phyloP scores from a whole-genome alignment of 1,140 invertebrate species.

The Leptinotarsa undecemlineata region DNA sequence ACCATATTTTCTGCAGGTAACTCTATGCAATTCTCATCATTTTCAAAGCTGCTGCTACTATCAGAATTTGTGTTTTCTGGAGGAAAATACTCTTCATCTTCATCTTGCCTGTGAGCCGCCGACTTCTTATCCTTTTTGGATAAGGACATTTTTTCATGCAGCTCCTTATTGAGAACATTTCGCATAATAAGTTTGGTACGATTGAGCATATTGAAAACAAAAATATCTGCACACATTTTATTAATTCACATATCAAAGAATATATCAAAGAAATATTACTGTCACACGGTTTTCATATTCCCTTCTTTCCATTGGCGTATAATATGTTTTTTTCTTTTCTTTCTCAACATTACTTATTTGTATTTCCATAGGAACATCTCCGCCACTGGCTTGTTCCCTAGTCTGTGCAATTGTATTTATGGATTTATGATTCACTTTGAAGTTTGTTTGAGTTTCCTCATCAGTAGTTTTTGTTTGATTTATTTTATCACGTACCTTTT shows the following conservation, averaged over 20 bases:
- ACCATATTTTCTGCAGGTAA: not conserved
- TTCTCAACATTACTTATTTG: too few relatives aligned
- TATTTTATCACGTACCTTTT: too few relatives aligned
- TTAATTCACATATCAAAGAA: not conserved
- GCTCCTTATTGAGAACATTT: not conserved
- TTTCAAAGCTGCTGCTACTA: not conserved
- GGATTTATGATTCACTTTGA: too few relatives aligned
- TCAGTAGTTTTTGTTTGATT: too few relatives aligned
- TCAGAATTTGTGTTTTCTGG: not conserved
- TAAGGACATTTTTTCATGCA: not conserved
- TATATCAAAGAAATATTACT: too few relatives aligned
- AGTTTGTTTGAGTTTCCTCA: too few relatives aligned
- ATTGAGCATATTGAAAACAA: not conserved
- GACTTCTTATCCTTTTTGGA: not conserved
- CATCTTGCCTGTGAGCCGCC: not conserved
- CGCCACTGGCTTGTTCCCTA: too few relatives aligned
- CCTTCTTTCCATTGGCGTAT: too few relatives aligned
- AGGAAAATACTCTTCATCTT: constrained; percentile 1
- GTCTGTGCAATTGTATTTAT: too few relatives aligned
- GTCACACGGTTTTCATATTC: too few relatives aligned
- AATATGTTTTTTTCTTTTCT: too few relatives aligned
- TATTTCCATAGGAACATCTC: too few relatives aligned
- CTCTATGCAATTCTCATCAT: not conserved
- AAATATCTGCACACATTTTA: not conserved
- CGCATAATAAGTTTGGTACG: constrained; percentile 7